Base-by-base conservation (phyloP, 2,888 invertebrate species). In the Pseudococcus jackbeardsleyi region DNA sequence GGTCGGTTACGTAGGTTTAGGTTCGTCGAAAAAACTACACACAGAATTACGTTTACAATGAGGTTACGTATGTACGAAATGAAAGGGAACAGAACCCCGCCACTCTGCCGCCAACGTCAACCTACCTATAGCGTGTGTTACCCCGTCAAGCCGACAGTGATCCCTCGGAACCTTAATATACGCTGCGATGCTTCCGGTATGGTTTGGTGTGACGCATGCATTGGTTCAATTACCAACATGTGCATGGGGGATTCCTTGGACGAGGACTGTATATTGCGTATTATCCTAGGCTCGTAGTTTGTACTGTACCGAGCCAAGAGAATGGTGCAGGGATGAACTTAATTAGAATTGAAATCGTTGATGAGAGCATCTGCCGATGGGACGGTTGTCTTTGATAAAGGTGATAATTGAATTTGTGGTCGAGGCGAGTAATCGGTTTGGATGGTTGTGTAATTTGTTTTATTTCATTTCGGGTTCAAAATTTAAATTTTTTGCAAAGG, bases 201-300 rank as follows among this genome's bases (percentile, higher is more conserved):
- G 19, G 19, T 59, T 59, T 19, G 59, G 19, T 19, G 19, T 59
- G 59, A 59, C 59, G 59, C 59, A 54, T 54, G 54, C 15, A 59
- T 59, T 59, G 59, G 19, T 59, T 54, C 54, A 54, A 54, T 54
- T 54, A 17, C 54, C 54, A 54, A 59, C 59, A 59, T 59, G 59
- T 59, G 59, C 59, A 59, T n/a, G 19, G 19, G 59, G 59, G 59
- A 59, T 59, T 19, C 59, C 59, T 59, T 59, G 19, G 9, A n/a
- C 19, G 59, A 19, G 59, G 19, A 59, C 59, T 59, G 7, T 59
- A 19, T 59, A 12, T 5, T 54, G 17, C 17, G 54, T 54, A 59
- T 50, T 50, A 50, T 50, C 50, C 50, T 50, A 50, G 50, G 7
- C 50, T 17, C 50, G 17, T 50, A 50, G 1, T 50, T 50, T 17